These are phyloP conservation scores for Chelmon rostratus DNA, from an alignment of 2,797 vertebrate genomes.

Conservation along the genomic window DNA sequence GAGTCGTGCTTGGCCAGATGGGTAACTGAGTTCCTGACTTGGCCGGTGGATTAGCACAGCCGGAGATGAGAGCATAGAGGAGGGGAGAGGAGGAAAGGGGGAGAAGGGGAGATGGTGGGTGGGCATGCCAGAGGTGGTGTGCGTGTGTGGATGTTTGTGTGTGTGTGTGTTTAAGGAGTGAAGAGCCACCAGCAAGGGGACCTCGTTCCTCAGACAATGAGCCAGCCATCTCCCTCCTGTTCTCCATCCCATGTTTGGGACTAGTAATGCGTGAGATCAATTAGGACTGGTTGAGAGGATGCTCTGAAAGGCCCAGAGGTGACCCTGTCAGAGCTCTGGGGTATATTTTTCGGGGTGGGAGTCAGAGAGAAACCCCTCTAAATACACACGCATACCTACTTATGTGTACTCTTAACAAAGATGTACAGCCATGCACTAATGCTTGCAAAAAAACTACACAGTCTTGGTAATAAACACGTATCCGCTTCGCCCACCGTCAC, in stretches of 20 bases:
- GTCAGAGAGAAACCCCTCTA: conserved; percentile 62
- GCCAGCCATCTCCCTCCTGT: conserved; percentile 77
- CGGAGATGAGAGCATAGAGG: conserved; percentile 71
- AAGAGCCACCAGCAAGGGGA: conserved; percentile 70
- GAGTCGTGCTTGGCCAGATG: conserved; percentile 82
- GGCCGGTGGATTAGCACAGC: conserved; percentile 82
- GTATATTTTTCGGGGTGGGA: conserved; percentile 70
- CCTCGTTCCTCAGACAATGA: conserved; percentile 79
- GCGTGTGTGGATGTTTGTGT: conserved; percentile 29
- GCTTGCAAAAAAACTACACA: conserved; percentile 47
- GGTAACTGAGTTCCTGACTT: conserved; percentile 83
- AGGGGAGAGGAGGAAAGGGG: conserved; percentile 25
- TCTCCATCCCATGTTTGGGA: conserved; percentile 87
- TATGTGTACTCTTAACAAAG: conserved; percentile 39
- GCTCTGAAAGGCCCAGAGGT: conserved; percentile 89
- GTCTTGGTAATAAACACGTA: conserved; percentile 65
- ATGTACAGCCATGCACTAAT: conserved; percentile 44
- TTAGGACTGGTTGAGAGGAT: conserved; percentile 91
- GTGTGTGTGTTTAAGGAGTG: conserved; percentile 49
- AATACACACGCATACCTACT: conserved; percentile 49
- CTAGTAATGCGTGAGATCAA: conserved; percentile 93
- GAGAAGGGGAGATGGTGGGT: conserved; percentile 62
- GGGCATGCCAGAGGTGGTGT: conserved; percentile 73
- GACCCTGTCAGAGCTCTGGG: conserved; percentile 85
- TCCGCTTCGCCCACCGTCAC: conserved; percentile 59